phyloP scores from a whole-genome alignment of 92 coral and sea anemone genomes.

The Pocillopora meandrina region DNA sequence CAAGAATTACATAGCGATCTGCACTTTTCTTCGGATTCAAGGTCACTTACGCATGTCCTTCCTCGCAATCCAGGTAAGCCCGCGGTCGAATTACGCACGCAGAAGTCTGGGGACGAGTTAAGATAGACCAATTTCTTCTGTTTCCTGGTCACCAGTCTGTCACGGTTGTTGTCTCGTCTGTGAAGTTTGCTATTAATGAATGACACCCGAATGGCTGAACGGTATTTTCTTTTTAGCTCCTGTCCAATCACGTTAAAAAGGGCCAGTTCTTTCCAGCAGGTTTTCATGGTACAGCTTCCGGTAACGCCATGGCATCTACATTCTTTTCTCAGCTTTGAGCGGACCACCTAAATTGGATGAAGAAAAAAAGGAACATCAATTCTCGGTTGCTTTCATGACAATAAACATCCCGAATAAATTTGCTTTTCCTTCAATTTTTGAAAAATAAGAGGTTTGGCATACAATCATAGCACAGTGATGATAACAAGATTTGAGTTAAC shows the following conservation, averaged over 20 bases:
- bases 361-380: not conserved
- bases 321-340: conserved; percentile 46
- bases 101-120: conserved; percentile 45
- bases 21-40: not conserved
- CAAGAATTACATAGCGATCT: conserved; percentile 7
- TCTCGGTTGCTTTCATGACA: not conserved
- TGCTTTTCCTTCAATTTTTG: too few species aligned
- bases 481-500: too few species aligned
- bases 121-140: conserved; percentile 47
- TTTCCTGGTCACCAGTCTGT: conserved; percentile 11
- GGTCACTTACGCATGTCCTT: conserved; percentile 3
- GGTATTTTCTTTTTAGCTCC: conserved; percentile 65
- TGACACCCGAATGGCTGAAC: conserved; percentile 42
- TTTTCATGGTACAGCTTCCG: conserved; percentile 21
- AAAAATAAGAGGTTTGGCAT: too few species aligned
- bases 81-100: not conserved
- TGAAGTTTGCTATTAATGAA: not conserved
- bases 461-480: too few species aligned
- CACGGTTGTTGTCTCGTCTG: conserved; percentile 8
- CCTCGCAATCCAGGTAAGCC: conserved; percentile 7
- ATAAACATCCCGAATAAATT: not conserved
- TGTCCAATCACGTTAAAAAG: conserved; percentile 59
- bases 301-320: conserved; percentile 5
- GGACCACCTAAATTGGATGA: conserved; percentile 59
- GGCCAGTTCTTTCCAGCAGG: conserved; percentile 74